phyloP scores from a whole-genome alignment of 2,888 invertebrate species.

The Phania funesta region DNA sequence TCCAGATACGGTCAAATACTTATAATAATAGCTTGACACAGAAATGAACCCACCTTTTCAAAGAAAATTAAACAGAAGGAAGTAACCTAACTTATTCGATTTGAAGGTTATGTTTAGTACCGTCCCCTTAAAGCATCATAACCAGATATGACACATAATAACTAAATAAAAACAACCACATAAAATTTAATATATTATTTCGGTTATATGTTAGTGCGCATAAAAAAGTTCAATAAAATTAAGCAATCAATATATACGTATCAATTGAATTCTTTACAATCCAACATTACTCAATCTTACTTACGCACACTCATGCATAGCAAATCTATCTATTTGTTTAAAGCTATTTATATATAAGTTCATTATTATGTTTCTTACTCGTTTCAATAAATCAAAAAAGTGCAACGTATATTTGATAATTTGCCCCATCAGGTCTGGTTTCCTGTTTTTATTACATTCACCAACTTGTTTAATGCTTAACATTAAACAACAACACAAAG shows the following conservation, averaged over 20 bases:
- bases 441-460: too few species aligned
- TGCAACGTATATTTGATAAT: too few species aligned
- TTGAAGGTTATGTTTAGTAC: slow-evolving; percentile 30
- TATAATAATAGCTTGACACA: slow-evolving; percentile 34
- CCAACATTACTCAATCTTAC: slow-evolving; percentile 57
- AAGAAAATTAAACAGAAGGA: slow-evolving; percentile 5
- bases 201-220: neutral
- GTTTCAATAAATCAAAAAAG: neutral
- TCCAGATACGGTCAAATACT: too few species aligned
- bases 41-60: slow-evolving; percentile 41
- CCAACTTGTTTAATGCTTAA: too few species aligned
- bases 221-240: slow-evolving; percentile 19
- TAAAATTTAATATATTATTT: too few species aligned
- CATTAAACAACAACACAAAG: too few species aligned
- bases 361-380: slow-evolving; percentile 26
- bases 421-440: too few species aligned
- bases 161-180: too few species aligned
- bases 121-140: neutral
- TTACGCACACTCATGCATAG: neutral
- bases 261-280: slow-evolving; percentile 61
- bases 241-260: slow-evolving; percentile 46
- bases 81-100: slow-evolving; percentile 21
- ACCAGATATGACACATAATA: neutral
- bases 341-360: slow-evolving; percentile 10
- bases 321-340: neutral